Conservation (phyloP, 2,888 invertebrate species). For the Latrodectus elegans region DNA sequence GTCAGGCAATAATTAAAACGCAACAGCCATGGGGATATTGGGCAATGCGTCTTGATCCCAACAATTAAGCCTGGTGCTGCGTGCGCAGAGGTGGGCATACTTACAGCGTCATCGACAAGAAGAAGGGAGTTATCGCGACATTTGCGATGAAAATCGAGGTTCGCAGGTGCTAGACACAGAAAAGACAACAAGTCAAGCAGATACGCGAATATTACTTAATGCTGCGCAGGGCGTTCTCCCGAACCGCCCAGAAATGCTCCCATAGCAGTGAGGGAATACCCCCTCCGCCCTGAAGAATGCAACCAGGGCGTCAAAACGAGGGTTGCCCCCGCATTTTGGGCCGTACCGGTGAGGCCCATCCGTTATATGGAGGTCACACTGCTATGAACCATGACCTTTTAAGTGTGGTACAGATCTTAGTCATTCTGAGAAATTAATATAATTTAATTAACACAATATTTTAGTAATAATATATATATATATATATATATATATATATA, state of each 20-base stretch:
- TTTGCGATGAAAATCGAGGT: constrained; percentile 14
- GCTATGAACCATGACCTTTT: constrained; percentile 60
- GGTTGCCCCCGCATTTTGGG: constrained; percentile 65
- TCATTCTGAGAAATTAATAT: not conserved
- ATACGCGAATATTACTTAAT: constrained; percentile 51
- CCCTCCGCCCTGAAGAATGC: constrained; percentile 59
- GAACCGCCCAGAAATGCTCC: constrained; percentile 59
- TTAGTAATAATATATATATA: no score
- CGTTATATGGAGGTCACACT: constrained; percentile 59
- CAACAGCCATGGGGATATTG: not conserved
- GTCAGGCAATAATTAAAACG: not conserved
- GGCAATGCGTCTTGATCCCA: not conserved
- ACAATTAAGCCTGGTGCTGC: not conserved
- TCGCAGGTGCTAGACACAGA: constrained; percentile 38
- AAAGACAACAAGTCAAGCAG: constrained; percentile 23
- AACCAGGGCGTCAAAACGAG: constrained; percentile 41
- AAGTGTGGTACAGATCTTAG: not conserved
- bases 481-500: no score
- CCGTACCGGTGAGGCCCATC: constrained; percentile 61
- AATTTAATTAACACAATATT: not conserved
- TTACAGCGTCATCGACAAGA: constrained; percentile 9
- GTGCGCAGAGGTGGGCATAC: not conserved
- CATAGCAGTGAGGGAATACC: constrained; percentile 20
- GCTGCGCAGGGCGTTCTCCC: constrained; percentile 47
- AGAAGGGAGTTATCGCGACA: constrained; percentile 33